These are phyloP conservation scores for Aphelenchoides besseyi DNA, from an alignment of 1,140 invertebrate species.

Conservation along the genomic window DNA sequence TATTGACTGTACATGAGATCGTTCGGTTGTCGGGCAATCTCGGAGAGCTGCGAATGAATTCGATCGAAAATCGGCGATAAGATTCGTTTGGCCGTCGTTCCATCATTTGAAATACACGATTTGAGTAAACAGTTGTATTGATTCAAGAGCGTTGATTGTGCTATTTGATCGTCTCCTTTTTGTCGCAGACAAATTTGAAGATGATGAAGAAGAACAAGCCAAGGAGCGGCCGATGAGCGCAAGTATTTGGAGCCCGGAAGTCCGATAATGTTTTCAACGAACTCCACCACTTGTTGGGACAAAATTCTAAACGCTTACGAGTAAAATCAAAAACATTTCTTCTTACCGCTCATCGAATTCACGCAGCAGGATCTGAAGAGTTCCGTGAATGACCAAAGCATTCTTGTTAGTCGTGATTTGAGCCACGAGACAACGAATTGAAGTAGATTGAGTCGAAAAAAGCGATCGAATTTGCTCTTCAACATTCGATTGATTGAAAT, in stretches of 20 bases:
- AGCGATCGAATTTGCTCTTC: conserved; percentile 4
- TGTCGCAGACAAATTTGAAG: neutral
- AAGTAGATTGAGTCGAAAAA: neutral
- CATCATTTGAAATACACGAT: neutral
- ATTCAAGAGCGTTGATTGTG: neutral
- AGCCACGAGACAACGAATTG: neutral
- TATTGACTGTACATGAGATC: neutral
- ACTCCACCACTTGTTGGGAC: neutral
- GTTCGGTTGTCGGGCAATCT: neutral
- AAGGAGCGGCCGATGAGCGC: neutral
- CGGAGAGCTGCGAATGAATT: neutral
- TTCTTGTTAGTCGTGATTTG: neutral
- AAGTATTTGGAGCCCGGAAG: neutral
- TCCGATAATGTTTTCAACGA: neutral
- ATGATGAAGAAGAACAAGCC: neutral
- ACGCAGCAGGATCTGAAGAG: neutral
- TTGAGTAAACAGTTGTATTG: neutral
- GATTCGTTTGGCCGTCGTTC: neutral
- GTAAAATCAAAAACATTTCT: neutral
- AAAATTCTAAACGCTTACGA: neutral
- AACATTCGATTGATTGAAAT: neutral
- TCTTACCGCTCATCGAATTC: neutral
- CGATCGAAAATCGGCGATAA: neutral
- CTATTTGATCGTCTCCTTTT: neutral
- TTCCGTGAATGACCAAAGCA: neutral